Percentiles rank a stretch among this genome's conserved stretches.
Conservation (phyloP, 2,888 invertebrate species). For the Cataglyphis livida region DNA sequence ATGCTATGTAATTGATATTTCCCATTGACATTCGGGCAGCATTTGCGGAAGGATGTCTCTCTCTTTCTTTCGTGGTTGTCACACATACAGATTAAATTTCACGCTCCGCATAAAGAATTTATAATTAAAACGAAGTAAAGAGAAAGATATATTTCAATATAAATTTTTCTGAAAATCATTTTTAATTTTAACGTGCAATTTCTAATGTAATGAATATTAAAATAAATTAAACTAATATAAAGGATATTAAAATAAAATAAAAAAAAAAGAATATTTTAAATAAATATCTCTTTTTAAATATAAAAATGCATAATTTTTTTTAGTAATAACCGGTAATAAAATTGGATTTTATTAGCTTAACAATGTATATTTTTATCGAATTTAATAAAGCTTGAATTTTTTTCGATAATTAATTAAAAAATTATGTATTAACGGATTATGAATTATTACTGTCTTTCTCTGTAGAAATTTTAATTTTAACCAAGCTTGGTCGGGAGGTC, state of each 20-base stretch:
- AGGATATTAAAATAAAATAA: not conserved
- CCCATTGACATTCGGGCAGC: not conserved
- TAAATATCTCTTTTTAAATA: not conserved
- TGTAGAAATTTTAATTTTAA: slow-evolving; percentile 6
- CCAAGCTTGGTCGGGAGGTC: not conserved
- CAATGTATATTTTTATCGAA: not conserved
- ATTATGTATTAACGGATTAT: not conserved
- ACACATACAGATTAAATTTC: not conserved
- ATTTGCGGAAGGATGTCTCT: not conserved
- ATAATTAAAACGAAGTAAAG: not conserved
- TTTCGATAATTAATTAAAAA: not conserved
- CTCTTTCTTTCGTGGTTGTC: not conserved
- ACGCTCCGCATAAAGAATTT: not conserved
- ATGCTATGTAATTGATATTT: slow-evolving; percentile 9
- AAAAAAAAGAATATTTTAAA: no score
- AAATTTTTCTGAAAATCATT: not conserved
- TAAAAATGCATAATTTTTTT: not conserved
- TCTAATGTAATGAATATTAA: no score
- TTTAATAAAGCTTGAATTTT: not conserved
- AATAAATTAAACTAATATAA: not conserved
- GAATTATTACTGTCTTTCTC: not conserved
- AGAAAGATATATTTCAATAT: not conserved
- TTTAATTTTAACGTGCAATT: not conserved
- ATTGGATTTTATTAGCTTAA: not conserved
- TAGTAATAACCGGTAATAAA: not conserved